Evolutionary conservation across 2,797 vertebrate species (phyloP).

Genomic region (Vultur gryphus): DNA sequence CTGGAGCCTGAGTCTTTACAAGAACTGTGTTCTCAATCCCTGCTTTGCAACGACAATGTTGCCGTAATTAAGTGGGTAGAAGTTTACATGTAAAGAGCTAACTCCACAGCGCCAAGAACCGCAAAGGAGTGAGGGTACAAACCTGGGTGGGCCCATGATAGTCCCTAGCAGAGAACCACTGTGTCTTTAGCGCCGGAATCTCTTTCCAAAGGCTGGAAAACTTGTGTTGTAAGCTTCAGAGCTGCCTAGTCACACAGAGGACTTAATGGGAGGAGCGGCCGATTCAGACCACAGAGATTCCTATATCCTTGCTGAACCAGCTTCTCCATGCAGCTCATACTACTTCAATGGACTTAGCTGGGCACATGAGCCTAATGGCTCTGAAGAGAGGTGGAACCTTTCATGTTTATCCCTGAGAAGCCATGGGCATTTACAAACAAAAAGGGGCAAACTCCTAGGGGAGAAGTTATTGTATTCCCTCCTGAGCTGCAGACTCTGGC

Average conservation of each 20-base stretch:
- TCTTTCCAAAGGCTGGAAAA: background rate
- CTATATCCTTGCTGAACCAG: background rate
- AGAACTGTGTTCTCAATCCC: accelerated
- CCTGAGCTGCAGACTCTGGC: background rate
- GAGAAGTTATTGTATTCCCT: background rate
- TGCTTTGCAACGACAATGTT: accelerated
- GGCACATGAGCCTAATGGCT: background rate
- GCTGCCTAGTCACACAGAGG: background rate
- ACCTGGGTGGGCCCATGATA: accelerated
- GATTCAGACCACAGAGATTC: background rate
- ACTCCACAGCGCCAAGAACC: background rate
- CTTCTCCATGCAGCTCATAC: background rate
- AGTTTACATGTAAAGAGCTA: accelerated
- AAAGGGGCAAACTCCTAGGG: background rate
- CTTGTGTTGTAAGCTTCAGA: background rate
- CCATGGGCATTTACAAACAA: background rate
- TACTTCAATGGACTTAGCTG: background rate
- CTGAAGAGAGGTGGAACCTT: background rate
- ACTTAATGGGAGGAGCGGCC: background rate
- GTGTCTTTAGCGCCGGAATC: background rate
- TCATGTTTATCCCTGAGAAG: background rate
- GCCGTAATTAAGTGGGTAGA: background rate
- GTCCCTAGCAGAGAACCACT: background rate
- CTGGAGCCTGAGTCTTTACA: background rate
- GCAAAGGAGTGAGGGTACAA: background rate